Percentiles rank a stretch among this genome's conserved stretches.
phyloP scores from a whole-genome alignment of 1,140 invertebrate genomes.

The Pseudomyrmex flavicornis region DNA sequence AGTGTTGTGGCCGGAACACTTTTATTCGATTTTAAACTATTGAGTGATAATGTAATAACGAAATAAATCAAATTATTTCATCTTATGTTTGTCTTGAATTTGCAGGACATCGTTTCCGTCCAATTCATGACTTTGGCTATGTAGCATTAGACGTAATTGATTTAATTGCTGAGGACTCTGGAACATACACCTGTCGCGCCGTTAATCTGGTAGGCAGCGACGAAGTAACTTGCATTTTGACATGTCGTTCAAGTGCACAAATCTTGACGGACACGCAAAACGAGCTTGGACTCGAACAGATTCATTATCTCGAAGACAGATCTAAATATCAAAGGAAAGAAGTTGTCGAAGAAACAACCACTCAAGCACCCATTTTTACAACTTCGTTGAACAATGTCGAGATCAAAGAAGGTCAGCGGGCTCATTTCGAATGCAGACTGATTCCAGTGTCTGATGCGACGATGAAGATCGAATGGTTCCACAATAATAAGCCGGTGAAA shows the following conservation, averaged over 20 bases:
- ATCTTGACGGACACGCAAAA: slow-evolving; percentile 94
- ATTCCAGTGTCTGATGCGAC: slow-evolving; percentile 98
- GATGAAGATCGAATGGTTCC: slow-evolving; percentile 99
- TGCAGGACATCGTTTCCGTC: slow-evolving; percentile 94
- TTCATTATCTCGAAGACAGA: slow-evolving; percentile 94
- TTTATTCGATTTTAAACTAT: too few species aligned
- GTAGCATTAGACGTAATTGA: slow-evolving; percentile 96
- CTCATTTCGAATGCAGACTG: slow-evolving; percentile 97
- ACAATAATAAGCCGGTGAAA: slow-evolving; percentile 95
- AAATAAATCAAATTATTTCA: background rate
- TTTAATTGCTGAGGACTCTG: slow-evolving; percentile 96
- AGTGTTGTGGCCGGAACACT: too few species aligned
- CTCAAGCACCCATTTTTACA: slow-evolving; percentile 96
- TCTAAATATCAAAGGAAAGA: slow-evolving; percentile 91
- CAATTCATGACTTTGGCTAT: slow-evolving; percentile 98
- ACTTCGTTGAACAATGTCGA: slow-evolving; percentile 95
- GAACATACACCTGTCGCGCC: slow-evolving; percentile 96
- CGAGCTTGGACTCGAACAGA: slow-evolving; percentile 93
- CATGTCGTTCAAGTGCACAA: slow-evolving; percentile 90
- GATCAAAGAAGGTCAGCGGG: slow-evolving; percentile 97
- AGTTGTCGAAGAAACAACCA: slow-evolving; percentile 92
- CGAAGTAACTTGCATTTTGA: slow-evolving; percentile 91
- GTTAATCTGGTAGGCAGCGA: slow-evolving; percentile 95
- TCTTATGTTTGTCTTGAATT: slow-evolving; percentile 34
- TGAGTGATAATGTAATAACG: too few species aligned